phyloP scores from a whole-genome alignment of 2,888 invertebrate genomes.

The Oscheius sp. region DNA sequence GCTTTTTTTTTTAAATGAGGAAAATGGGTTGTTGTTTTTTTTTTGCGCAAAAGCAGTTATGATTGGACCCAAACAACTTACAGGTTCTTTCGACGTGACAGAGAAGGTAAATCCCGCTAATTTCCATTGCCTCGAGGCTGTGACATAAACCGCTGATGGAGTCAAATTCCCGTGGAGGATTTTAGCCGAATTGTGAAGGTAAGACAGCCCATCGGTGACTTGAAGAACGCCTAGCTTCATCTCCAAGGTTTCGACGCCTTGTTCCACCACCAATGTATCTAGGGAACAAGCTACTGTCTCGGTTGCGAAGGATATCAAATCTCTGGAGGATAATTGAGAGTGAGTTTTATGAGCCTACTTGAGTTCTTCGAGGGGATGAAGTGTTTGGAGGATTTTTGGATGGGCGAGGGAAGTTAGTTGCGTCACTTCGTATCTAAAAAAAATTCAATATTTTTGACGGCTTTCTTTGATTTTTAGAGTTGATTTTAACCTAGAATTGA shows the following conservation, averaged over 20 bases:
- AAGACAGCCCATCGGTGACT: slow-evolving; percentile 86
- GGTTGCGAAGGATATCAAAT: slow-evolving; percentile 50
- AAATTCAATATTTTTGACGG: too few relatives aligned
- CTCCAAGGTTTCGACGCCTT: slow-evolving; percentile 62
- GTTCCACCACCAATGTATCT: slow-evolving; percentile 54
- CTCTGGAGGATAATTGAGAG: slow-evolving; percentile 40
- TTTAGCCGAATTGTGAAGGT: slow-evolving; percentile 86
- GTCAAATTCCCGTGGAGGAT: slow-evolving; percentile 92
- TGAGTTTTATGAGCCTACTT: slow-evolving; percentile 47
- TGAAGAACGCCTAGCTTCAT: slow-evolving; percentile 67
- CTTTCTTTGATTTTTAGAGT: too few relatives aligned
- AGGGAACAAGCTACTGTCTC: slow-evolving; percentile 50
- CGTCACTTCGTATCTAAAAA: slow-evolving; percentile 56
- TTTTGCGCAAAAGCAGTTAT: not conserved
- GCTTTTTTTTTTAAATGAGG: not conserved
- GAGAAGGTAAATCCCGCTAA: slow-evolving; percentile 90
- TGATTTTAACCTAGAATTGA: not conserved
- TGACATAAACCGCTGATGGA: slow-evolving; percentile 89
- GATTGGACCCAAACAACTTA: slow-evolving; percentile 23
- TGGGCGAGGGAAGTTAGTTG: slow-evolving; percentile 61
- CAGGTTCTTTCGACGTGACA: slow-evolving; percentile 62
- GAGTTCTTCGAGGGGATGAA: slow-evolving; percentile 61
- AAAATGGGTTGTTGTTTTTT: not conserved
- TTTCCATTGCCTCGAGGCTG: slow-evolving; percentile 93
- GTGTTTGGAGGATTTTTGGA: slow-evolving; percentile 60